Percentiles rank a stretch among this genome's conserved stretches.
Evolutionary conservation across 2,888 invertebrate species (phyloP).

Genomic region (Rhogogaster chlorosoma): DNA sequence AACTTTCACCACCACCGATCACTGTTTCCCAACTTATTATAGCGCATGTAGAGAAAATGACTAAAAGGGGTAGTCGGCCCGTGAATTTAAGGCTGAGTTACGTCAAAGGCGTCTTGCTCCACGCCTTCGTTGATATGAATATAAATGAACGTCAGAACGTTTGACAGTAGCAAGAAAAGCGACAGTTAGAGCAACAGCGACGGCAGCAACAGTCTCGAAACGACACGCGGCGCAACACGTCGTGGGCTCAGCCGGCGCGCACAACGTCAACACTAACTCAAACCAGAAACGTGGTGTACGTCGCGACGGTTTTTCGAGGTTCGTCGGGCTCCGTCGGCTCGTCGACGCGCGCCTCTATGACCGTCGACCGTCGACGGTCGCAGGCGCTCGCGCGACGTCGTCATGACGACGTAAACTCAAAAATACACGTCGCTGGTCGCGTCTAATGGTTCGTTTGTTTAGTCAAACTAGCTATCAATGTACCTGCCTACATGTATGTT

Average conservation of each 20-base stretch:
- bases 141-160: neutral
- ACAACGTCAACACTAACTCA: conserved; percentile 51
- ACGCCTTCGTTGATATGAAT: neutral
- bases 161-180: neutral
- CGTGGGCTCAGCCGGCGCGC: conserved; percentile 49
- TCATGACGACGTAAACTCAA: conserved; percentile 71
- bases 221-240: conserved; percentile 50
- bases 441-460: conserved; percentile 35
- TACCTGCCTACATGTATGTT: neutral
- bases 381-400: conserved; percentile 60
- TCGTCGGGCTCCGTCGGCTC: conserved; percentile 36
- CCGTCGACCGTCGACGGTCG: neutral
- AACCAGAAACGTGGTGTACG: conserved; percentile 46
- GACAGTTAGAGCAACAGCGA: conserved; percentile 3
- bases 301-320: conserved; percentile 46
- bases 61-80: neutral
- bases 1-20: conserved; percentile 24
- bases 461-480: conserved; percentile 14
- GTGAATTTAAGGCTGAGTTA: neutral
- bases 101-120: neutral
- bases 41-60: neutral
- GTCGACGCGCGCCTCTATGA: conserved; percentile 48
- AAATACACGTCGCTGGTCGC: conserved; percentile 63
- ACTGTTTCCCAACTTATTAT: neutral
- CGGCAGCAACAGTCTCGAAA: conserved; percentile 27